A percentile compares a stretch with the other conserved stretches of the same genome.
Evolutionary conservation across 1,140 invertebrate species (phyloP).

Genomic region (Stenopsyche tienmushanensis): DNA sequence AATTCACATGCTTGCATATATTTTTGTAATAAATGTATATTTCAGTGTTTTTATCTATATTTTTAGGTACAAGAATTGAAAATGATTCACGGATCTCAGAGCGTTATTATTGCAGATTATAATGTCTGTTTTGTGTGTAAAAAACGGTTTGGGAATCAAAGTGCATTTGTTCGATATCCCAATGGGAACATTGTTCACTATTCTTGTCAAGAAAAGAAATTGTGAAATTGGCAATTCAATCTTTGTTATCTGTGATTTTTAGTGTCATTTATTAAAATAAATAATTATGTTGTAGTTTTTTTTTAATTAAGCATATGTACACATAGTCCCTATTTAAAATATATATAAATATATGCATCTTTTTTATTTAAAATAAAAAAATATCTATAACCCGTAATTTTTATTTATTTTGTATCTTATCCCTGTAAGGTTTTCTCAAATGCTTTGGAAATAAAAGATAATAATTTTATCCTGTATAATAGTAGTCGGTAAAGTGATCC

Average conservation of each 20-base stretch:
- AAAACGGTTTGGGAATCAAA: conserved; percentile 88
- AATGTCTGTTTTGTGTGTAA: conserved; percentile 89
- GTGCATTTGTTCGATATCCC: conserved; percentile 88
- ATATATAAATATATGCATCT: conserved; percentile 1
- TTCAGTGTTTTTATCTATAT: neutral
- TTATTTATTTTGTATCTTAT: too few relatives aligned
- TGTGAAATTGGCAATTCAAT: conserved; percentile 2
- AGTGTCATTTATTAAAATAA: conserved; percentile 12
- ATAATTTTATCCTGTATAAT: too few relatives aligned
- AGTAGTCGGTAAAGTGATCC: too few relatives aligned
- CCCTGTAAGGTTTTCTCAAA: too few relatives aligned
- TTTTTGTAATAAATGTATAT: conserved; percentile 3
- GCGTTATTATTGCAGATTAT: conserved; percentile 79
- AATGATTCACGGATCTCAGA: conserved; percentile 77
- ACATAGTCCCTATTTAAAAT: neutral
- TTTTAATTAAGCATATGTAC: neutral
- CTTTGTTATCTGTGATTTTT: conserved; percentile 14
- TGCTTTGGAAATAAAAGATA: too few relatives aligned
- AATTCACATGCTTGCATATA: neutral
- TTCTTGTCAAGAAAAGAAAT: conserved; percentile 61
- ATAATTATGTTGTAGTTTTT: neutral
- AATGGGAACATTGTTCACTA: conserved; percentile 92
- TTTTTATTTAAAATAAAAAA: too few relatives aligned
- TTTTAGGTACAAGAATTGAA: conserved; percentile 73
- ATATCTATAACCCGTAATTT: too few relatives aligned